Evolutionary conservation across 2,113 vertebrate genomes (phyloP).

Genomic region (Cyprinus carpio): DNA sequence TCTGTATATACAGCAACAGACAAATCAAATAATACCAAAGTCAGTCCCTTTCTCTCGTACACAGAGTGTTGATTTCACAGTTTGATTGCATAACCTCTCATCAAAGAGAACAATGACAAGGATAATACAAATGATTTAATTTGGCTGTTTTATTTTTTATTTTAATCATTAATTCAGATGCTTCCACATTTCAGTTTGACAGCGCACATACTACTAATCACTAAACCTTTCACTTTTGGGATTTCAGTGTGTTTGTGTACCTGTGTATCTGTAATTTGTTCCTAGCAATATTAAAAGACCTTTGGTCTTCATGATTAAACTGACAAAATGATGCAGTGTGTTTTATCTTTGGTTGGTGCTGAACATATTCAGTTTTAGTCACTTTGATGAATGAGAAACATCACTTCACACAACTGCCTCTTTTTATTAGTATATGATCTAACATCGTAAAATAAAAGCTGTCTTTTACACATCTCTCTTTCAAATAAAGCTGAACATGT

Average conservation of each 20-base stretch:
- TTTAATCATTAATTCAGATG: neutral
- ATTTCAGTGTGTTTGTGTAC: neutral
- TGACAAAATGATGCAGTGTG: neutral
- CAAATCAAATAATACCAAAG: neutral
- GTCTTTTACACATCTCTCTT: neutral
- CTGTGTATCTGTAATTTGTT: neutral
- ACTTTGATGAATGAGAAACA: conserved; percentile 7
- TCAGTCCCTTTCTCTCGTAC: neutral
- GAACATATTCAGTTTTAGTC: conserved; percentile 2
- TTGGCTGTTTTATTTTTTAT: neutral
- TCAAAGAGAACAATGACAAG: too few relatives aligned
- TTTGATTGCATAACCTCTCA: too few relatives aligned
- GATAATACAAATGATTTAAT: neutral
- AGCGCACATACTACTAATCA: too few relatives aligned
- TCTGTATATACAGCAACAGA: neutral
- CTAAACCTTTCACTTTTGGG: neutral
- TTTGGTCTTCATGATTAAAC: neutral
- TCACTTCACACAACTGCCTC: conserved; percentile 1
- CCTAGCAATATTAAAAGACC: too few relatives aligned
- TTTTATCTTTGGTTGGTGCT: neutral
- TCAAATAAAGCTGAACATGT: neutral
- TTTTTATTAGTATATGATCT: conserved; percentile 10
- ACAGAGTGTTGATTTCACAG: neutral
- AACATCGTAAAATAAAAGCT: neutral
- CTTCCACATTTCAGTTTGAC: too few relatives aligned